Conservation (phyloP, 2,113 vertebrate genomes). For the Oophaga pumilio region DNA sequence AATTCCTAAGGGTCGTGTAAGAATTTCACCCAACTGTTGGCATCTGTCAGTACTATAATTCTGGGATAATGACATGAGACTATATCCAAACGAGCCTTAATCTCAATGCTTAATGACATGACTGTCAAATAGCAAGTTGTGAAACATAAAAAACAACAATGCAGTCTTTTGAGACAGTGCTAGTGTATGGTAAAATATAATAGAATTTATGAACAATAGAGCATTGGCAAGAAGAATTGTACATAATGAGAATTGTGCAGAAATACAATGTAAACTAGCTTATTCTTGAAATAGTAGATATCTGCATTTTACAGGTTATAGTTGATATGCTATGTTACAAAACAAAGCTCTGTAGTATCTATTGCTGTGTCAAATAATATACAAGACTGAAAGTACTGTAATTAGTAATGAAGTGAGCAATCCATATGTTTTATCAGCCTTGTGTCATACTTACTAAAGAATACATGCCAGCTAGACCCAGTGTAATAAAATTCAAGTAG, state of each 20-base stretch:
- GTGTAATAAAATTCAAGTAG: not conserved
- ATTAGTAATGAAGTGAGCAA: not conserved
- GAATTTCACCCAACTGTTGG: conserved; percentile 46
- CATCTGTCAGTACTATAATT: conserved; percentile 47
- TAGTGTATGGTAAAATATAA: conserved; percentile 26
- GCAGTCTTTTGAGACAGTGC: conserved; percentile 31
- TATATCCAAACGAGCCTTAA: conserved; percentile 53
- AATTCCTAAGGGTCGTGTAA: conserved; percentile 37
- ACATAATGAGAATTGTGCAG: conserved; percentile 2
- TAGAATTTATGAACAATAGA: not conserved
- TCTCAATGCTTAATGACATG: conserved; percentile 51
- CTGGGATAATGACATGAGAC: conserved; percentile 44
- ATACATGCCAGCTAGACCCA: not conserved
- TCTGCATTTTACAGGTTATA: not conserved
- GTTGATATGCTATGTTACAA: conserved; percentile 2
- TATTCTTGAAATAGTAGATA: conserved; percentile 35
- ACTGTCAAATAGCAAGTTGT: conserved; percentile 52
- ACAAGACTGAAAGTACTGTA: not conserved
- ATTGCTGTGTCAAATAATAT: not conserved
- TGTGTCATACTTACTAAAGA: not conserved
- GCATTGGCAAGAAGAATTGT: conserved; percentile 17
- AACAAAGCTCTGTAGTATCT: not conserved
- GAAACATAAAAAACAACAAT: conserved; percentile 52
- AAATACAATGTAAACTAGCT: conserved; percentile 27
- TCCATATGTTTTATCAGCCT: not conserved